Conservation (phyloP, 2,888 invertebrate genomes). For the Heteropelma amictum region DNA sequence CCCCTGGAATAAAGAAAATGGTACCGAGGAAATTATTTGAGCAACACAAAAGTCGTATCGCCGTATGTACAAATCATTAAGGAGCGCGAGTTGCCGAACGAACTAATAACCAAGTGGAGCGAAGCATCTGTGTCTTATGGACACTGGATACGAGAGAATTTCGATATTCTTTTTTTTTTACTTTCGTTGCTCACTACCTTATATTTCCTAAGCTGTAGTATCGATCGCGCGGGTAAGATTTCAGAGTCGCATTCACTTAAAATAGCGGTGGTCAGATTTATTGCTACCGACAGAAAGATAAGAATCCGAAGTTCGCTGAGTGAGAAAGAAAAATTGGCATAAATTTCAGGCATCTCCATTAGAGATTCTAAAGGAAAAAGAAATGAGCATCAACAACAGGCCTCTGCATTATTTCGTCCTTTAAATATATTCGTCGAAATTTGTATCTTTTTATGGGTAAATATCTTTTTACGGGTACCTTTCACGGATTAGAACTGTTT, state of each 20-base stretch:
- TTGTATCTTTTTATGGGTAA: not conserved
- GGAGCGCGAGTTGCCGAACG: not conserved
- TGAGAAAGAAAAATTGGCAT: too few species aligned
- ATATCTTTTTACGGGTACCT: not conserved
- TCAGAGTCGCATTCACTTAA: not conserved
- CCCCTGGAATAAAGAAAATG: too few species aligned
- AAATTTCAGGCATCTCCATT: too few species aligned
- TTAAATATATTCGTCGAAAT: too few species aligned
- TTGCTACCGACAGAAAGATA: not conserved
- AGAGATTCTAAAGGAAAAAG: not conserved
- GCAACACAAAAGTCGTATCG: not conserved
- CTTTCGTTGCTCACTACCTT: constrained; percentile 9
- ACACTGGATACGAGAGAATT: not conserved
- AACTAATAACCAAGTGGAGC: constrained; percentile 45
- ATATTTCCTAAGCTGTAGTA: not conserved
- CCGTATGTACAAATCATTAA: not conserved
- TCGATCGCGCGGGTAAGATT: not conserved
- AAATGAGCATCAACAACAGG: not conserved
- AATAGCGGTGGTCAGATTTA: not conserved
- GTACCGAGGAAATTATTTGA: too few species aligned
- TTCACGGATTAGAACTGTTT: not conserved
- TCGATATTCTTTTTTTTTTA: constrained; percentile 6
- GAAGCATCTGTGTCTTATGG: constrained; percentile 23
- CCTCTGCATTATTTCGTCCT: not conserved
- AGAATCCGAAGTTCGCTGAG: too few species aligned